phyloP scores from a whole-genome alignment of 1,140 invertebrate species.

The Lepeophtheirus salmonis region DNA sequence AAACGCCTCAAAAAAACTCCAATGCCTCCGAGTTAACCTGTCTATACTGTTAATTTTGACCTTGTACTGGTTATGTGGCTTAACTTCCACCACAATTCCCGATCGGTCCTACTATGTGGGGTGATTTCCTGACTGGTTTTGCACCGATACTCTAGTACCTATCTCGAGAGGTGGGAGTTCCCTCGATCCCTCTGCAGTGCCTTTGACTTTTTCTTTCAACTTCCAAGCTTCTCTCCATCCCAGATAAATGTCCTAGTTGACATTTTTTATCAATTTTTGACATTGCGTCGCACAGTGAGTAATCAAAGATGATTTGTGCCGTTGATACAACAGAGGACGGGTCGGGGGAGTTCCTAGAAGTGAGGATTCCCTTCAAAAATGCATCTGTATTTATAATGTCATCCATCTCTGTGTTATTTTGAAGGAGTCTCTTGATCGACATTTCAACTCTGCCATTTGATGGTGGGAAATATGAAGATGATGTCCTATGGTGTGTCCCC shows the following conservation, averaged over 20 bases:
- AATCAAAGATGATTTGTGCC: conserved; percentile 6
- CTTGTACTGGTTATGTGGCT: too few relatives aligned
- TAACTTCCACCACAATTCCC: too few relatives aligned
- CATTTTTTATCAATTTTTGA: neutral
- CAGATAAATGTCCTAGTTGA: neutral
- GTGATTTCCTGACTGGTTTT: too few relatives aligned
- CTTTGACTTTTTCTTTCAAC: neutral
- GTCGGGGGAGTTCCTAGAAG: neutral
- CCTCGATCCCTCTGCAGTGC: too few relatives aligned
- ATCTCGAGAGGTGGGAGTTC: too few relatives aligned
- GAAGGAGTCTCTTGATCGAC: neutral
- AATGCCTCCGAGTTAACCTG: too few relatives aligned
- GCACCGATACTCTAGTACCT: too few relatives aligned
- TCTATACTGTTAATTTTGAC: too few relatives aligned
- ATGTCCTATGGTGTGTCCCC: neutral
- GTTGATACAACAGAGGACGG: neutral
- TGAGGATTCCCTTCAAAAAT: neutral
- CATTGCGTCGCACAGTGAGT: neutral
- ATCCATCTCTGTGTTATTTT: neutral
- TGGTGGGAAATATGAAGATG: neutral
- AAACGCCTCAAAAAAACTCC: too few relatives aligned
- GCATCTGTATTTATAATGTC: neutral
- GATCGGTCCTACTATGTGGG: too few relatives aligned
- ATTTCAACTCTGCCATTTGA: conserved; percentile 8
- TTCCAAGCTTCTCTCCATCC: neutral